Evolutionary conservation across 2,888 invertebrate genomes (phyloP), one percentile per base, ranked within the genome.

Genomic region (Hedya salicella): DNA sequence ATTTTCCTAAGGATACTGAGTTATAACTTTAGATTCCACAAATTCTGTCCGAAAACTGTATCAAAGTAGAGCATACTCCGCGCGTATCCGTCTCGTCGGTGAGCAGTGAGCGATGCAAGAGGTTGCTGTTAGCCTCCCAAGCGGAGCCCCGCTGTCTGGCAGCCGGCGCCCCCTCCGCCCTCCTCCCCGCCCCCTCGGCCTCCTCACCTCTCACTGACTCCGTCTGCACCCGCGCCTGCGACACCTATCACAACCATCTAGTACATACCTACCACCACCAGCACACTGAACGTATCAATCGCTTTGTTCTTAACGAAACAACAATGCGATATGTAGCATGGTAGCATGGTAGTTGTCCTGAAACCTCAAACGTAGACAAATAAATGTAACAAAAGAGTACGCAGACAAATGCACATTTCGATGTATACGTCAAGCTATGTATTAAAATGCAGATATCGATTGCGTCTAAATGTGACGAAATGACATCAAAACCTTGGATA

Each of bases 121-220:
- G 88, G 90, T 85, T 90, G 89, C 82, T 88, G 88, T 77, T 89
- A 83, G 88, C 90, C 89, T 89, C 91, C 92, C 92, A 89, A 81
- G 85, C 87, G 92, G 92, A 92, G 92, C 92, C 92, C 87, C 92
- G 92, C 92, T 92, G 92, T 93, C 92, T 92, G 92, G 89, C 90
- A 82, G 87, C 82, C 83, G 80, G 73, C 78, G 78, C 79, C 78
- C 80, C 75, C 77, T 36, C 36, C 36, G 36, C 75, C 69, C 70
- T 71, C 76, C 72, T 72, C 73, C 50, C 69, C 76, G 68, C 70
- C 71, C 68, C 68, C 71, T 70, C 73, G 66, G 73, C 70, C 70
- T 75, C 46, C 73, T 69, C 64, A 70, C 78, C 74, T 73, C 74
- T 71, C 72, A 73, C 78, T 78, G 76, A 66, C 66, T 50, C 60